A percentile compares a stretch with the other conserved stretches of the same genome.
These are phyloP conservation scores for Blomia tropicalis DNA, from an alignment of 2,888 invertebrate genomes.

Conservation along the genomic window DNA sequence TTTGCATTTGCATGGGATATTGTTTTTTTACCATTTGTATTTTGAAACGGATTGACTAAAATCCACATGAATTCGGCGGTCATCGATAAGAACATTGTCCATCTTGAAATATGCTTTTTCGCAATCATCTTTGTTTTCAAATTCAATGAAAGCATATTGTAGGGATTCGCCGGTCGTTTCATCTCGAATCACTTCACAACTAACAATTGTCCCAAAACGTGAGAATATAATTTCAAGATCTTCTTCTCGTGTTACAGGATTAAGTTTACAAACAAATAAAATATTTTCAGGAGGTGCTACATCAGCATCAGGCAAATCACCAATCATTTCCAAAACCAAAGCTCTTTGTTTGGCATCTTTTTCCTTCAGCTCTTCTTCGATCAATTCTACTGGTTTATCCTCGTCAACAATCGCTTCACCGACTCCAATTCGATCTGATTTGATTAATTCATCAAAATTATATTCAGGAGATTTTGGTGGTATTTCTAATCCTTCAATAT, in stretches of 20 bases:
- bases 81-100: conserved; percentile 98
- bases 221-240: conserved; percentile 95
- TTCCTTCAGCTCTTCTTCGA: conserved; percentile 68
- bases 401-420: conserved; percentile 84
- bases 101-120: conserved; percentile 98
- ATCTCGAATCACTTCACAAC: conserved; percentile 91
- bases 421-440: conserved; percentile 69
- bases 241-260: conserved; percentile 92
- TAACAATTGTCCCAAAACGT: conserved; percentile 74
- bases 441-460: conserved; percentile 51
- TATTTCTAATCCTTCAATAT: conserved; percentile 48
- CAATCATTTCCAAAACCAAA: conserved; percentile 92
- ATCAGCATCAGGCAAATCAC: conserved; percentile 90
- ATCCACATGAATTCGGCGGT: conserved; percentile 94
- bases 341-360: conserved; percentile 91
- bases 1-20: conserved; percentile 41
- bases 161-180: conserved; percentile 78
- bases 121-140: conserved; percentile 59
- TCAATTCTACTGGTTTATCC: conserved; percentile 65
- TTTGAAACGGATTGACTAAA: conserved; percentile 98
- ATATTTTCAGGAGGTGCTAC: conserved; percentile 98
- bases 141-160: conserved; percentile 98
- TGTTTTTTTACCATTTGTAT: conserved; percentile 52
- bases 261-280: conserved; percentile 93
- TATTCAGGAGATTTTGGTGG: conserved; percentile 81